A percentile compares a stretch with the other conserved stretches of the same genome.
Evolutionary conservation across 2,797 vertebrate species (phyloP).

Genomic region (Diglossa cyanea): DNA sequence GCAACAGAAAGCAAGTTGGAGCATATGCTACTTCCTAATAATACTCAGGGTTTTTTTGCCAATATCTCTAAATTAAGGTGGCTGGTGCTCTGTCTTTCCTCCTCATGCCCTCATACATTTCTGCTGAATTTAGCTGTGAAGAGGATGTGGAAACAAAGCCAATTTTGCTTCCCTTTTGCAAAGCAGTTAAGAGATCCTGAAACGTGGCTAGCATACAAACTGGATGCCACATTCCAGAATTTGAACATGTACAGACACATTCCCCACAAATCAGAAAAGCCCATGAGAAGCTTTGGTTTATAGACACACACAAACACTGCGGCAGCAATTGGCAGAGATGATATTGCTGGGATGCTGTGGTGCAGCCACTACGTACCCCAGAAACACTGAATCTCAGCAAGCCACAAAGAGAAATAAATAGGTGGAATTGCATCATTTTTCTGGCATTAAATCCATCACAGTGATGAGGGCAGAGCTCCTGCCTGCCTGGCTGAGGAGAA

Average conservation of each 20-base stretch:
- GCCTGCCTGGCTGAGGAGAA: not conserved
- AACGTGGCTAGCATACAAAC: slow-evolving; percentile 26
- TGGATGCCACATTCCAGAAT: slow-evolving; percentile 23
- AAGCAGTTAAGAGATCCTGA: slow-evolving; percentile 42
- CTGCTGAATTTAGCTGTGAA: slow-evolving; percentile 39
- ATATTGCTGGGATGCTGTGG: not conserved
- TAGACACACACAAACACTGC: slow-evolving; percentile 15
- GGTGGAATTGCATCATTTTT: slow-evolving; percentile 21
- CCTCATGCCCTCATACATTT: not conserved
- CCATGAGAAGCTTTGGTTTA: slow-evolving; percentile 46
- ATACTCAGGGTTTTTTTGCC: not conserved
- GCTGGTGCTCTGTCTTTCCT: not conserved
- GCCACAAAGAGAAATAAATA: slow-evolving; percentile 25
- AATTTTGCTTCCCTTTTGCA: slow-evolving; percentile 27
- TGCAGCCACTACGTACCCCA: slow-evolving; percentile 14
- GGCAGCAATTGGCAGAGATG: slow-evolving; percentile 14
- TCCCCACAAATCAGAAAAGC: slow-evolving; percentile 35
- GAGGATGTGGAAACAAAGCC: slow-evolving; percentile 32
- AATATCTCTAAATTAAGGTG: not conserved
- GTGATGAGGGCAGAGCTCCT: not conserved
- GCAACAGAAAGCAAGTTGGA: slow-evolving; percentile 3
- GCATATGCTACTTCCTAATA: not conserved
- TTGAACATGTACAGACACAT: not conserved
- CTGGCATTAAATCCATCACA: not conserved
- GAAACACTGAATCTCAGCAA: not conserved